Evolutionary conservation across 2,888 invertebrate genomes (phyloP), one percentile per base, ranked within the genome.

Genomic region (Apamea monoglypha): DNA sequence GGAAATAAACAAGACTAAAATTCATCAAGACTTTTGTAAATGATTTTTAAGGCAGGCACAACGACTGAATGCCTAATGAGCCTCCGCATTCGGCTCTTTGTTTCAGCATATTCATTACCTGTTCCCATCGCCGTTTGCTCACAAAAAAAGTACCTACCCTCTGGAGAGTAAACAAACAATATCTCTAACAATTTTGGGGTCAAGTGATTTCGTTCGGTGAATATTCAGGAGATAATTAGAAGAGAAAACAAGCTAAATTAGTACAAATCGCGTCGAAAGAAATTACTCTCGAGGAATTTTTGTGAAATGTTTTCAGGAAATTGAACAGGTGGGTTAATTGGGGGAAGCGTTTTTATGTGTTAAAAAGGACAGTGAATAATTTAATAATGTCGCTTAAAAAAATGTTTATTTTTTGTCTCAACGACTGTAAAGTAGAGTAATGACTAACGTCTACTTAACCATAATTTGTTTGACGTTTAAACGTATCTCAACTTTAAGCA

Each of bases 91-190:
- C 90, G 92, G 91, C 85, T 90, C 95, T 95, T 96, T 96, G 96
- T 96, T 95, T 91, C 94, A 92, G 95, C 93, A 95, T 96, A 96
- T 95, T 96, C 95, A 96, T 96, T 96, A 96, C 95, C 95, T 95
- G 94, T 90, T 90, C 85, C 92, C 94, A 93, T 92, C 92, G 92
- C 91, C 91, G 92, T 94, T 93, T 94, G 93, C 93, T 94, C 91
- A 92, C 94, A 95, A 95, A 87, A 79, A 95, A 95, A 94, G 87
- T 91, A 91, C 78, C 90, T 86, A 90, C 91, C 91, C 94, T 92
- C 94, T 92, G 87, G 91, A 92, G 92, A 90, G 91, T 90, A 93
- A 94, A 94, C 93, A 95, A 95, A 95, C 92, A 95, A 94, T 95
- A 95, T 94, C 92, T 94, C 91, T 92, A 93, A 94, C 93, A 94